Percentiles rank a stretch among this genome's conserved stretches.
Conservation (phyloP, 2,797 vertebrate genomes). For the Urosaurus nigricauda region DNA sequence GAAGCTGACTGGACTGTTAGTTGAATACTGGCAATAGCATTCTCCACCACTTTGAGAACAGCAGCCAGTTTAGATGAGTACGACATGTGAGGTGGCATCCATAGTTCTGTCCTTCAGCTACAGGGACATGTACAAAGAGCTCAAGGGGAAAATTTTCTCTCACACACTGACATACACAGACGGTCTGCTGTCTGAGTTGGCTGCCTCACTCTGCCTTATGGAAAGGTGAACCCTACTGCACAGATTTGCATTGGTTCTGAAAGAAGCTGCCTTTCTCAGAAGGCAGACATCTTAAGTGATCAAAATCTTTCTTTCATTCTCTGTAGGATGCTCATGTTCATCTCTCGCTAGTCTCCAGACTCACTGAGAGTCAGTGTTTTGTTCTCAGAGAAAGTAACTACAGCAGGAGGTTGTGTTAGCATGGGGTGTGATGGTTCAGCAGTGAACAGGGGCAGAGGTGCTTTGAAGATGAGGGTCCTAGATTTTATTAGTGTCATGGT, state of each 20-base stretch:
- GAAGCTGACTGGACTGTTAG: no score
- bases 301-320: not conserved
- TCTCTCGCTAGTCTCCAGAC: not conserved
- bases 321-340: not conserved
- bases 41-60: no score
- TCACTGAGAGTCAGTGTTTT: not conserved
- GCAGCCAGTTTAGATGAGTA: no score
- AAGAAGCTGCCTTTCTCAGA: not conserved
- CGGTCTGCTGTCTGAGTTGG: not conserved
- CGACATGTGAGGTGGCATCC: no score
- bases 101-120: no score
- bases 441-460: not conserved
- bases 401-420: not conserved
- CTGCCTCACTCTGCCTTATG: not conserved
- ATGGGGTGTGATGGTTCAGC: not conserved
- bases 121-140: no score
- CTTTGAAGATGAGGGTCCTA: constrained; percentile 17
- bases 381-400: not conserved
- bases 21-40: no score
- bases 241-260: not conserved
- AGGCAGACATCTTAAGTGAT: not conserved
- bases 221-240: not conserved
- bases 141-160: no score
- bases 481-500: constrained; percentile 1
- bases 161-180: no score